Base-by-base conservation (phyloP, 2,797 vertebrate genomes). In the Sitta carolinensis region DNA sequence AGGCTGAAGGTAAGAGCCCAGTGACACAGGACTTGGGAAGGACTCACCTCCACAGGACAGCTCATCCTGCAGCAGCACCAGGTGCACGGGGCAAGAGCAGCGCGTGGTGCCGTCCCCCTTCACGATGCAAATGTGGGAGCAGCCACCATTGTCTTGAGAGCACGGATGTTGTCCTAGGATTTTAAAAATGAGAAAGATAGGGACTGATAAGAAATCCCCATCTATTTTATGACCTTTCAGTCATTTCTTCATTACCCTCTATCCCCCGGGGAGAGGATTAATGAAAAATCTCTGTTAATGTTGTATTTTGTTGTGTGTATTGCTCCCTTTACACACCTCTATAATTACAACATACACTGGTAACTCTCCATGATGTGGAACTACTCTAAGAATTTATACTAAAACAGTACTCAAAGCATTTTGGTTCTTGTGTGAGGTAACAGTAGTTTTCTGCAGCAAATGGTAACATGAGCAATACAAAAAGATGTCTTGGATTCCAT, bases 91-190 rank as follows among this genome's bases (percentile, higher is more conserved):
- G 81, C 99, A 99, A 4, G 99, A 99, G 93, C 99, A 99, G 84
- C 99, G 98, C 0, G 99, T 99, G 16, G 99, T 99, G 34, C 99
- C 99, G 1, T 99, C 99, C 0, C 99, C 99, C 91, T 99, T 99
- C 66, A 99, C 99, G 7, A 99, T 99, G 97, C 99, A 99, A 91
- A 99, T 99, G 97, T 99, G 99, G 1, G 99, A 99, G 96, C 99
- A 99, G 96, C 99, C 99, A 38, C 99, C 99, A 4, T 99, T 99
- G 68, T 99, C 99, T 96, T 98, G 98, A 40, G 99, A 98, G 69
- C 99, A 99, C 1, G 99, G 99, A 75, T 99, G 99, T 68, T 99
- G 99, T 95, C 98, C 99, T 99, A 96, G 8, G 89, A 87, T 91
- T 85, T 87, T 15, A 75, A 89, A 84, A 92, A 78, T 40, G 58